Conservation (phyloP, 2,797 vertebrate species). For the Microcaecilia unicolor region DNA sequence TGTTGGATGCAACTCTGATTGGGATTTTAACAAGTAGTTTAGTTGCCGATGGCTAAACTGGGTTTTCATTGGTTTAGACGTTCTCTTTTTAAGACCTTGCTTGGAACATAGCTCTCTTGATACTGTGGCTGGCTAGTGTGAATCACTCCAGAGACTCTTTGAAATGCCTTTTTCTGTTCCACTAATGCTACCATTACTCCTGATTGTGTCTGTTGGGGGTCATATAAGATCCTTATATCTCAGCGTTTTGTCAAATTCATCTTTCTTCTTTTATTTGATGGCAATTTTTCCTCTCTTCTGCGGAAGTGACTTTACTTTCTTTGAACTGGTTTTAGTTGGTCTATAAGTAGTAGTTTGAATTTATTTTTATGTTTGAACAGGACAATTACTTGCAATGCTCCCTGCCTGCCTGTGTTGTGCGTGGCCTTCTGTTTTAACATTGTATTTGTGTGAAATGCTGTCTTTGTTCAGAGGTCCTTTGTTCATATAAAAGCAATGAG, state of each 20-base stretch:
- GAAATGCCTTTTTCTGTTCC: constrained; percentile 4
- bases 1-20: too few species aligned
- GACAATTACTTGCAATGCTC: not conserved
- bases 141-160: constrained; percentile 2
- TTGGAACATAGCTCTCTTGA: not conserved
- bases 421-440: constrained; percentile 1
- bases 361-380: not conserved
- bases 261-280: constrained; percentile 1
- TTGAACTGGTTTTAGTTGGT: not conserved
- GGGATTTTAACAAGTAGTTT: too few species aligned
- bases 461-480: too few species aligned
- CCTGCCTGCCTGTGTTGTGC: not conserved
- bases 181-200: constrained; percentile 5
- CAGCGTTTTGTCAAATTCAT: not conserved
- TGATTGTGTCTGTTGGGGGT: constrained; percentile 17
- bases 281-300: not conserved
- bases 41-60: too few species aligned
- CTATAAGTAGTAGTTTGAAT: not conserved
- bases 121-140: constrained; percentile 2
- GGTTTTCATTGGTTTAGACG: too few species aligned
- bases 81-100: too few species aligned
- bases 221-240: constrained; percentile 4
- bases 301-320: not conserved
- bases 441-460: too few species aligned
- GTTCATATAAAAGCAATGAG: too few species aligned